Evolutionary conservation across 2,888 invertebrate genomes (phyloP).

Genomic region (Pseudanteris insignis): DNA sequence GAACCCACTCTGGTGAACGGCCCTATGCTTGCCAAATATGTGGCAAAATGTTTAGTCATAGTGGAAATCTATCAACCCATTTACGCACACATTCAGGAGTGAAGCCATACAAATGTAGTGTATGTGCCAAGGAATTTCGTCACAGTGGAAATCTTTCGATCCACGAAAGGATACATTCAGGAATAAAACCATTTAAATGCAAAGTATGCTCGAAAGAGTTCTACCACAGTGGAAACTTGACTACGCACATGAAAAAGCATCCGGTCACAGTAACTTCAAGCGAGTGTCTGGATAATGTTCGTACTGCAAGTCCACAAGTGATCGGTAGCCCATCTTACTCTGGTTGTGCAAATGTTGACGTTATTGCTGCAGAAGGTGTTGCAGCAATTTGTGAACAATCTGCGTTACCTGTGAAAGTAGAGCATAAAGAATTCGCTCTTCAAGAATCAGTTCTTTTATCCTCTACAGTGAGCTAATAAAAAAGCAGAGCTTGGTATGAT

Average conservation of each 20-base stretch:
- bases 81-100: conserved; percentile 63
- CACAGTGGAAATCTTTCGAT: conserved; percentile 65
- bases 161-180: conserved; percentile 65
- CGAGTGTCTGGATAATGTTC: conserved; percentile 49
- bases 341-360: conserved; percentile 5
- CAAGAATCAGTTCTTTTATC: conserved; percentile 28
- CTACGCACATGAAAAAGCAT: conserved; percentile 65
- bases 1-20: conserved; percentile 64
- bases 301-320: conserved; percentile 15
- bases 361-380: conserved; percentile 4
- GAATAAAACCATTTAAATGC: conserved; percentile 65
- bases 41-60: conserved; percentile 65
- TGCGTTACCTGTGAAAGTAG: conserved; percentile 28
- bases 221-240: conserved; percentile 64
- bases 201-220: conserved; percentile 64
- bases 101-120: conserved; percentile 63
- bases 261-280: conserved; percentile 47
- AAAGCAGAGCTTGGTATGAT: not conserved
- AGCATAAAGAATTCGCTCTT: conserved; percentile 23
- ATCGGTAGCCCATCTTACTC: conserved; percentile 12
- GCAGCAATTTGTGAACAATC: conserved; percentile 18
- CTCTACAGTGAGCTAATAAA: conserved; percentile 36
- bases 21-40: conserved; percentile 64
- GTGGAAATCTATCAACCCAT: conserved; percentile 64
- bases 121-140: conserved; percentile 63